phyloP scores from a whole-genome alignment of 2,888 invertebrate genomes.

The Caenorhabditis becei region DNA sequence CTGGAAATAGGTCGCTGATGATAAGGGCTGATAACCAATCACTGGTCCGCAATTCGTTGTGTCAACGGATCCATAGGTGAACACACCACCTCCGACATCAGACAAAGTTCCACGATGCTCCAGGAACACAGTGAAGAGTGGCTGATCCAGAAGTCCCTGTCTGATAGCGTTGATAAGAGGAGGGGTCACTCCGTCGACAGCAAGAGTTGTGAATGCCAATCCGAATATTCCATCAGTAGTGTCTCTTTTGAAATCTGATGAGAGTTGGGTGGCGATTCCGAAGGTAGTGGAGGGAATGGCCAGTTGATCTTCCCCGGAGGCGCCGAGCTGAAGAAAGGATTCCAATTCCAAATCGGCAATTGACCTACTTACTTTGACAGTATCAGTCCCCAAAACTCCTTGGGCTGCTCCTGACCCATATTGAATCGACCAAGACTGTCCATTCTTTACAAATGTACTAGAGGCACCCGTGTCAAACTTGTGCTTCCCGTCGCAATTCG shows the following conservation, averaged over 20 bases:
- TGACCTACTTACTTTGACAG: conserved; percentile 88
- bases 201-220: conserved; percentile 86
- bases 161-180: conserved; percentile 94
- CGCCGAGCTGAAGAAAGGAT: conserved; percentile 65
- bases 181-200: conserved; percentile 93
- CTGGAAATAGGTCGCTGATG: conserved; percentile 70
- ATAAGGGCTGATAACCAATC: conserved; percentile 70
- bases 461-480: conserved; percentile 94
- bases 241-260: conserved; percentile 70
- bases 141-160: conserved; percentile 84
- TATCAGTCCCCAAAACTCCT: conserved; percentile 94
- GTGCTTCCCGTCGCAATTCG: conserved; percentile 82
- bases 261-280: conserved; percentile 73
- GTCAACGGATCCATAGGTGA: conserved; percentile 81
- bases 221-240: conserved; percentile 76
- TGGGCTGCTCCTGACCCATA: conserved; percentile 94
- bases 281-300: conserved; percentile 72
- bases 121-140: conserved; percentile 75
- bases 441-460: conserved; percentile 89
- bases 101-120: conserved; percentile 69
- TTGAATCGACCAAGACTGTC: conserved; percentile 91
- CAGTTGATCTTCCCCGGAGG: conserved; percentile 60
- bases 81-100: conserved; percentile 71
- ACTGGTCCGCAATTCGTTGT: conserved; percentile 73
- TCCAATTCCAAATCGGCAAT: too few relatives aligned